Conservation (phyloP, 2,113 vertebrate species). For the Sander vitreus region DNA sequence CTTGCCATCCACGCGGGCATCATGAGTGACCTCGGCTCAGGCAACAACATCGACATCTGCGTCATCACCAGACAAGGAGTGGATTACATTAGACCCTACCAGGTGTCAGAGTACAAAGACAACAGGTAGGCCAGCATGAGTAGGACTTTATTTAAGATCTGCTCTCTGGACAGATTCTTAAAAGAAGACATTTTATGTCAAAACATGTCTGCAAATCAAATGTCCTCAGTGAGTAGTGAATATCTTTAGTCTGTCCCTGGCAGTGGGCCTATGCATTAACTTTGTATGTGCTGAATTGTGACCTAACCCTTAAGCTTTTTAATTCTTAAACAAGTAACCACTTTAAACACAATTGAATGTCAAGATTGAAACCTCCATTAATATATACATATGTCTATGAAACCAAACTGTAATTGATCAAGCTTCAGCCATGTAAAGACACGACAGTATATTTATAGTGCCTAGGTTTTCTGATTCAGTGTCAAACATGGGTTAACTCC, state of each 20-base stretch:
- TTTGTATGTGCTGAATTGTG: not conserved
- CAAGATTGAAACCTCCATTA: not conserved
- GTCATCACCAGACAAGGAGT: constrained; percentile 84
- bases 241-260: too few species aligned
- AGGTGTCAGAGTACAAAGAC: constrained; percentile 71
- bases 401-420: not conserved
- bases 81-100: constrained; percentile 82
- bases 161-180: not conserved
- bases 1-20: constrained; percentile 87
- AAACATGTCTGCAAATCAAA: not conserved
- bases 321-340: not conserved
- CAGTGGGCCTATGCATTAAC: not conserved
- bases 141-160: not conserved
- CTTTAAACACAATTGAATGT: not conserved
- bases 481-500: too few species aligned
- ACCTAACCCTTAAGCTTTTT: not conserved
- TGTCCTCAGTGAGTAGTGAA: not conserved
- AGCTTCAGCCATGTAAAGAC: not conserved
- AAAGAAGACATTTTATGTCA: not conserved
- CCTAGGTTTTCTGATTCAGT: too few species aligned
- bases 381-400: not conserved
- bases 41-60: constrained; percentile 88
- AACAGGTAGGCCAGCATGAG: constrained; percentile 51
- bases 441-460: too few species aligned
- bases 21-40: constrained; percentile 88